Conservation (phyloP, 2,113 vertebrate species). For the Saguinus midas region DNA sequence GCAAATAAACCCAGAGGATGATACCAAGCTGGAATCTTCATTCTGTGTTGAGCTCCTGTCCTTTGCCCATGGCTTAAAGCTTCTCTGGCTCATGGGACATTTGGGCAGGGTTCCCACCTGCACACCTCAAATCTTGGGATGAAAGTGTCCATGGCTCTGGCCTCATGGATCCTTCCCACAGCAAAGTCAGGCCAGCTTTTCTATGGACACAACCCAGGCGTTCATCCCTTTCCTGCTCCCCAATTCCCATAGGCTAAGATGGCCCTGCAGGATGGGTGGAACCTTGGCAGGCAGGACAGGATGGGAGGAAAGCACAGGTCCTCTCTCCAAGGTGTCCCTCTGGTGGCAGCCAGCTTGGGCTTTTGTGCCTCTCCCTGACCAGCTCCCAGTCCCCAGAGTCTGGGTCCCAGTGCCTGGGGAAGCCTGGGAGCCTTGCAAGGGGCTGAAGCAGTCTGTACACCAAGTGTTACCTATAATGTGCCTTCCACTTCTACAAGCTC, state of each 20-base stretch:
- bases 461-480: neutral
- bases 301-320: neutral
- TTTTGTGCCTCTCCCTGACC: neutral
- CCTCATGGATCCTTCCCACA: neutral
- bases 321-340: neutral
- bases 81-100: neutral
- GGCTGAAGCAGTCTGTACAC: neutral
- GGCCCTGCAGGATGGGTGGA: neutral
- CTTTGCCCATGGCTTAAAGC: neutral
- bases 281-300: too few species aligned
- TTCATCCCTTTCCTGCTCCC: neutral
- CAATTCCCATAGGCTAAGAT: rapidly evolving
- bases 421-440: neutral
- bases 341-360: neutral
- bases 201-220: neutral
- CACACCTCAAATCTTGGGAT: neutral
- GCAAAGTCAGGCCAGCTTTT: neutral
- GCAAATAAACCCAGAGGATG: neutral
- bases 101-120: neutral
- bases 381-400: neutral
- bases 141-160: neutral
- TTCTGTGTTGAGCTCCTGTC: neutral
- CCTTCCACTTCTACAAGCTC: neutral
- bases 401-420: neutral
- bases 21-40: neutral